Base-by-base conservation (phyloP, 2,797 vertebrate genomes). In the Rhinella marina region DNA sequence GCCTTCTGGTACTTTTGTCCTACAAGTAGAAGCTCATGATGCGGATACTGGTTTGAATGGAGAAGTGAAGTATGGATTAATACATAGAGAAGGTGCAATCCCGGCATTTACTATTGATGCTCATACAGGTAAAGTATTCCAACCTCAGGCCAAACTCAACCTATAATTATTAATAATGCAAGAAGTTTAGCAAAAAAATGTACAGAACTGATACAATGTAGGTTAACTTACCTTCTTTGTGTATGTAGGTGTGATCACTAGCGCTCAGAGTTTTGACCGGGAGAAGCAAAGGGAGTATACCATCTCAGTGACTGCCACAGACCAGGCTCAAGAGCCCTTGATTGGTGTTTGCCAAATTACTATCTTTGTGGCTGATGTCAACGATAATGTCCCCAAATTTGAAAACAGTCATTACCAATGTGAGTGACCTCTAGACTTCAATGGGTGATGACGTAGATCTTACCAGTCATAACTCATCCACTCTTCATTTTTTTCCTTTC, bases 381-480 rank as follows among this genome's bases (percentile, higher is more conserved):
- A 98, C 17, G 97, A 98, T 95, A 98, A 98, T 1, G 93, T 96
- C 2, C 97, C 97, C 48, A 97, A 95, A 84, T 98, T 98, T 72
- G 96, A 97, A 91, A 97, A 97, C 93, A 97, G 96, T 76, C 96
- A 93, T 79, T 97, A 98, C 88, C 96, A 97, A 86, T 96, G 97
- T 97, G 92, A 96, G 96, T 91, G 54, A 14, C 50, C 19, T n/a
- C 23, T 25, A 56, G 1, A 14, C 23, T 19, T 73, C 64, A 68
- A 72, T 23, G 54, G 29, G 27, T 59, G 57, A 62, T 64, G 59
- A 13, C 57, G 48, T 64, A 62, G 21, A 41, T 50, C 50, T 41
- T 25, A 7, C 2, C 0, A 77, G 50, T n/a, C 48, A 54, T 23
- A 81, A 50, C 56, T 29, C 29, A 19, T 29, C 77, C 25, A 21